Percentiles rank a stretch among this genome's conserved stretches.
Evolutionary conservation across 2,888 invertebrate species (phyloP).

Genomic region (Cheilosia soror): DNA sequence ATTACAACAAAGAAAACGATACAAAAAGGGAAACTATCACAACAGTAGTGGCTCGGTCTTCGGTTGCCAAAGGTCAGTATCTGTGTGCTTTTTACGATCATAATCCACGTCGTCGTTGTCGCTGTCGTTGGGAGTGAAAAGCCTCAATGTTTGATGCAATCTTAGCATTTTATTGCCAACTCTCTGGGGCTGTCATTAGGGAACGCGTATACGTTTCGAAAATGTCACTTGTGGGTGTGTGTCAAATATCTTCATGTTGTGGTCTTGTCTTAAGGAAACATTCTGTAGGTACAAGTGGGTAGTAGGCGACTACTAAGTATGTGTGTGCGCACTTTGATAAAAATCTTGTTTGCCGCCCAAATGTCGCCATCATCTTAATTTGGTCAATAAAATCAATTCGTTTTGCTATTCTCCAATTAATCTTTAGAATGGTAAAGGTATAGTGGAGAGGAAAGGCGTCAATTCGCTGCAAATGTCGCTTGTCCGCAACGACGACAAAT

Average conservation of each 20-base stretch:
- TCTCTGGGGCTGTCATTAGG: constrained; percentile 51
- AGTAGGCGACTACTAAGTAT: constrained; percentile 3
- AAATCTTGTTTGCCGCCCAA: constrained; percentile 59
- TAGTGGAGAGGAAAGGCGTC: constrained; percentile 48
- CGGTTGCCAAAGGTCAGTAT: constrained; percentile 70
- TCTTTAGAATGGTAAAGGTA: constrained; percentile 54
- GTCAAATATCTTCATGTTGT: constrained; percentile 48
- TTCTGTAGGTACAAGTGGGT: constrained; percentile 48
- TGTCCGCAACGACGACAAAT: constrained; percentile 43
- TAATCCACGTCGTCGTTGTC: background rate
- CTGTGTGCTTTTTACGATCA: constrained; percentile 35
- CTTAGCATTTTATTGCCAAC: constrained; percentile 18
- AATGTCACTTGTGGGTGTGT: constrained; percentile 65
- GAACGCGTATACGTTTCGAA: constrained; percentile 38
- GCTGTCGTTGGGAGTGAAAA: constrained; percentile 7
- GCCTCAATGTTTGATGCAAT: constrained; percentile 13
- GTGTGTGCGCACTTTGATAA: constrained; percentile 47
- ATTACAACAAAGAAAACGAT: constrained; percentile 45
- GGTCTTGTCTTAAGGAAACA: constrained; percentile 43
- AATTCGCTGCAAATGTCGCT: constrained; percentile 48
- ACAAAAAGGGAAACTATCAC: constrained; percentile 25
- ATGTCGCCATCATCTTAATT: constrained; percentile 71
- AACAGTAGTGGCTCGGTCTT: constrained; percentile 1
- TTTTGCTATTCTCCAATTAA: constrained; percentile 69
- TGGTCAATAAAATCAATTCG: constrained; percentile 72